Evolutionary conservation across 1,140 invertebrate genomes (phyloP).

Genomic region (Euwallacea fornicatus): DNA sequence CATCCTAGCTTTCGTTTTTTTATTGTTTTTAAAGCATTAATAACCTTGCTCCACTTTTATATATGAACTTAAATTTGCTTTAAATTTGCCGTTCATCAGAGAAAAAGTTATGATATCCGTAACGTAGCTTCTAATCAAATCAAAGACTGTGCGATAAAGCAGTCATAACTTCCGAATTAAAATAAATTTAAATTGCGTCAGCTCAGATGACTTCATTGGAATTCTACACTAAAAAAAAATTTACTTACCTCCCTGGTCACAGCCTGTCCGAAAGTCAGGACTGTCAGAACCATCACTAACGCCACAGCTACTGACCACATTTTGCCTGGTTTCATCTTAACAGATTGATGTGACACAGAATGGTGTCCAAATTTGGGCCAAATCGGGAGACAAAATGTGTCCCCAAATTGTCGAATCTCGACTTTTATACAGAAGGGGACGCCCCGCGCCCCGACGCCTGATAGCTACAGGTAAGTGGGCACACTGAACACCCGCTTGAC

Average conservation of each 20-base stretch:
- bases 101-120: too few relatives aligned
- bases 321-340: neutral
- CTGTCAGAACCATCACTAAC: conserved; percentile 1
- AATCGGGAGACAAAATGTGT: conserved; percentile 12
- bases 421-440: conserved; percentile 20
- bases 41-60: too few relatives aligned
- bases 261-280: conserved; percentile 1
- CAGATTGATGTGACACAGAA: neutral
- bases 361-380: neutral
- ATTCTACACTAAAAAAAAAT: neutral
- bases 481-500: neutral
- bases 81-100: too few relatives aligned
- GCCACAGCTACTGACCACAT: conserved; percentile 9
- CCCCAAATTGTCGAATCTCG: neutral
- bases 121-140: too few relatives aligned
- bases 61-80: too few relatives aligned
- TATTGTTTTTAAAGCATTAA: too few relatives aligned
- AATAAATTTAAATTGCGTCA: too few relatives aligned
- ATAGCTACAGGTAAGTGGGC: conserved; percentile 7
- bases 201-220: too few relatives aligned
- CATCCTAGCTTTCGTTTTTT: too few relatives aligned
- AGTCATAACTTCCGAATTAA: too few relatives aligned
- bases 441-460: conserved; percentile 5
- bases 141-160: too few relatives aligned
- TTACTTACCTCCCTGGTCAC: conserved; percentile 9